Conservation (phyloP, 2,113 vertebrate species). For the Scortum barcoo region DNA sequence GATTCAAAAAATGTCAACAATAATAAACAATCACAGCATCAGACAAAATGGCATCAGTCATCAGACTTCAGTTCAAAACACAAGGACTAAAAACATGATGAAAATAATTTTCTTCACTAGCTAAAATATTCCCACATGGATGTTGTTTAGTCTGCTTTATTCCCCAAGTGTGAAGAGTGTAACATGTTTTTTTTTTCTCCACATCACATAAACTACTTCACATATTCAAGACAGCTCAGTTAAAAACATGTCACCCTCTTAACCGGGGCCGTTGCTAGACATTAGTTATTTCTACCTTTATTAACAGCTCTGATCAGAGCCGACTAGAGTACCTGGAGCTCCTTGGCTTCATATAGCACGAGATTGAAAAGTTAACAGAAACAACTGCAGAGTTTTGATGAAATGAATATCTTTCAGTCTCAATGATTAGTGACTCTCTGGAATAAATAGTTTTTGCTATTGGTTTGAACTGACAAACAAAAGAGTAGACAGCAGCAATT, state of each 20-base stretch:
- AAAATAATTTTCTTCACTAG: constrained; percentile 25
- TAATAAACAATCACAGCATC: constrained; percentile 70
- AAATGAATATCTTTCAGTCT: constrained; percentile 21
- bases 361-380: constrained; percentile 18
- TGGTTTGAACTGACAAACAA: not conserved
- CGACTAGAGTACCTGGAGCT: constrained; percentile 30
- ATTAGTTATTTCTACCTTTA: constrained; percentile 20
- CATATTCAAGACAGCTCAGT: constrained; percentile 35
- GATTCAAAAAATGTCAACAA: constrained; percentile 52
- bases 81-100: constrained; percentile 55
- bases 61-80: constrained; percentile 63
- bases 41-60: constrained; percentile 55
- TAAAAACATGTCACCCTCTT: constrained; percentile 46
- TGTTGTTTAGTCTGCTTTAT: constrained; percentile 24
- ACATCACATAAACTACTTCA: constrained; percentile 27
- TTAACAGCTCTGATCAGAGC: constrained; percentile 32
- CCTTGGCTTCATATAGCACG: constrained; percentile 48
- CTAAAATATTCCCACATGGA: not conserved
- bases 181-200: constrained; percentile 18
- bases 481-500: not conserved
- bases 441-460: not conserved
- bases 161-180: constrained; percentile 7
- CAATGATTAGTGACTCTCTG: not conserved
- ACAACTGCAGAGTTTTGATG: not conserved
- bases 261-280: constrained; percentile 17